Evolutionary conservation across 2,113 vertebrate species (phyloP).

Genomic region (Xenotilapia flavipinnis): DNA sequence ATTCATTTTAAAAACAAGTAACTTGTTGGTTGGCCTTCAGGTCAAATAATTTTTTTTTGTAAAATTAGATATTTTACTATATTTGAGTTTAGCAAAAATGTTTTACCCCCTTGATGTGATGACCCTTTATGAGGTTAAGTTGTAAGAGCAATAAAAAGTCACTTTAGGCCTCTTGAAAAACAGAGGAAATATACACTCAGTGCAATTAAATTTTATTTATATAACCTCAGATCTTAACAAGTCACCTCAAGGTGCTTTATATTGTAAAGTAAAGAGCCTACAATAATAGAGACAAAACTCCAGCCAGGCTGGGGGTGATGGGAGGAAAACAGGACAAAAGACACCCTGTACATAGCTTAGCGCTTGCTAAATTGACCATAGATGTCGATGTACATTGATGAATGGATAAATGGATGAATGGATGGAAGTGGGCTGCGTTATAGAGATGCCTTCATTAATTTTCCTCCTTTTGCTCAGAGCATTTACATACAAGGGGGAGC

Average conservation of each 20-base stretch:
- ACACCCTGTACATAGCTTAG: neutral
- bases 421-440: neutral
- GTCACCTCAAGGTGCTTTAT: neutral
- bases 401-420: neutral
- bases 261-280: neutral
- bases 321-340: neutral
- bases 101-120: neutral
- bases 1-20: neutral
- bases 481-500: neutral
- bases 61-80: neutral
- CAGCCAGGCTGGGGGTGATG: neutral
- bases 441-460: neutral
- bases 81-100: neutral
- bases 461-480: neutral
- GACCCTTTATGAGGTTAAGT: neutral
- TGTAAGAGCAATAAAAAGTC: neutral
- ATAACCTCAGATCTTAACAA: neutral
- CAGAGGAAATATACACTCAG: neutral
- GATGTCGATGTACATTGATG: neutral
- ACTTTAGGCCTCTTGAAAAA: neutral
- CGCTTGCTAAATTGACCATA: neutral
- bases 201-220: neutral
- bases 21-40: neutral
- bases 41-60: accelerated
- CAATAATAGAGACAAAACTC: neutral